Percentiles rank a stretch among this genome's conserved stretches.
Conservation (phyloP, 64 coral and sea anemone genomes). For the Catalaphyllia jardinei region DNA sequence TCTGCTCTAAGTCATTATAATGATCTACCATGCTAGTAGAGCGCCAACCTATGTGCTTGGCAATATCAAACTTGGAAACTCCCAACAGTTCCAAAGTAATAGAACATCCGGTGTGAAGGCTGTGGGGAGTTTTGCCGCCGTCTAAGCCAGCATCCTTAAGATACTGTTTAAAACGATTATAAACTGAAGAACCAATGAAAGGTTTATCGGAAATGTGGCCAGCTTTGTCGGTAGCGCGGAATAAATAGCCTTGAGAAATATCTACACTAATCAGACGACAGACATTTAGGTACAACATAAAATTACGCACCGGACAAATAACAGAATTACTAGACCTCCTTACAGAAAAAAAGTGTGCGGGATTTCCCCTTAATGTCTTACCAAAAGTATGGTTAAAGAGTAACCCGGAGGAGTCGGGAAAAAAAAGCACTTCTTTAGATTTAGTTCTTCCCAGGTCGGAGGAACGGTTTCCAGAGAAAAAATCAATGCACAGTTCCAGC, state of each 20-base stretch:
- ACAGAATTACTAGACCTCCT: not conserved
- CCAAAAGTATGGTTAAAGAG: conserved; percentile 46
- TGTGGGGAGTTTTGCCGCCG: too few relatives aligned
- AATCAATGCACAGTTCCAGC: conserved; percentile 1
- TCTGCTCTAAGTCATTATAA: too few relatives aligned
- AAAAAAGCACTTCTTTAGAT: conserved; percentile 19
- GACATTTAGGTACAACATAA: conserved; percentile 19
- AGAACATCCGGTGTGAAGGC: too few relatives aligned
- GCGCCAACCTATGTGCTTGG: too few relatives aligned
- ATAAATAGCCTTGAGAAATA: conserved; percentile 3
- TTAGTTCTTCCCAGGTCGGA: not conserved
- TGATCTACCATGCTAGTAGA: too few relatives aligned
- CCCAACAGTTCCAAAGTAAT: too few relatives aligned
- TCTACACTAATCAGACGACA: conserved; percentile 13
- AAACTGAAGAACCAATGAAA: conserved; percentile 4
- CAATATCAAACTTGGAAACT: too few relatives aligned
- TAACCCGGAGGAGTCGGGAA: not conserved
- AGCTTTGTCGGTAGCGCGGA: not conserved
- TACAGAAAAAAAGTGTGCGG: not conserved
- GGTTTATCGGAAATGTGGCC: conserved; percentile 7
- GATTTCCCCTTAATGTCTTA: conserved; percentile 8
- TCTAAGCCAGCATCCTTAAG: not conserved
- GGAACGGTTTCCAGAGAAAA: conserved; percentile 21
- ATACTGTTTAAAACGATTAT: conserved; percentile 19
- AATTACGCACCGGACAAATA: conserved; percentile 21